These are phyloP conservation scores for Garrulus glandarius DNA, from an alignment of 2,797 vertebrate genomes.

Conservation along the genomic window DNA sequence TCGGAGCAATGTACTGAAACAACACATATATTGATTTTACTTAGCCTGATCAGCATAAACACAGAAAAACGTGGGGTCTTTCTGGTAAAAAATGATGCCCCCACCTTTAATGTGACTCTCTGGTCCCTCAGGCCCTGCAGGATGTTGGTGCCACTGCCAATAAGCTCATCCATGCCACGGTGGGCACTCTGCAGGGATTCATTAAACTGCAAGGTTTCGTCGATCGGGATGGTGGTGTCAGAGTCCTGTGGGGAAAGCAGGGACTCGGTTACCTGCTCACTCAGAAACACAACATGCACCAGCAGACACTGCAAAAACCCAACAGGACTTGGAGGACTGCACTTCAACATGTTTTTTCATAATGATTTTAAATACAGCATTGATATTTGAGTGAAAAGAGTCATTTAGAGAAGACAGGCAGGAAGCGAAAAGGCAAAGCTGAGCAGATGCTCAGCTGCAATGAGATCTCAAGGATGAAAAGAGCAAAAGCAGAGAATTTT, in stretches of 20 bases:
- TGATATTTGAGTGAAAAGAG: background rate
- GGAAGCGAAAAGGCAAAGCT: background rate
- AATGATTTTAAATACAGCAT: background rate
- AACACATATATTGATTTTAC: background rate
- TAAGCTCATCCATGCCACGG: slow-evolving; percentile 91
- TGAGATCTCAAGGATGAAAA: background rate
- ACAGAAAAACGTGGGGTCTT: background rate
- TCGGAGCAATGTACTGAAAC: background rate
- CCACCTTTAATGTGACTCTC: slow-evolving; percentile 92
- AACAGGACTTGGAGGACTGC: background rate
- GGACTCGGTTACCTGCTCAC: slow-evolving; percentile 27
- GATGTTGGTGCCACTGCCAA: slow-evolving; percentile 91
- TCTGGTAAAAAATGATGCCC: slow-evolving; percentile 35
- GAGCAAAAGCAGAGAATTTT: background rate
- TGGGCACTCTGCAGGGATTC: slow-evolving; percentile 89
- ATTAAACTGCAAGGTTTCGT: slow-evolving; percentile 93
- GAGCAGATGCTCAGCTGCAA: background rate
- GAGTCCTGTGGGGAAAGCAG: slow-evolving; percentile 85
- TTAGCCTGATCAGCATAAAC: background rate
- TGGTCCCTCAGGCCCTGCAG: slow-evolving; percentile 92
- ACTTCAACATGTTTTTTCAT: background rate
- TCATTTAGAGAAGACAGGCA: background rate
- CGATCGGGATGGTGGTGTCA: slow-evolving; percentile 96
- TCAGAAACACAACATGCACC: background rate
- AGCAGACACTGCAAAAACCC: background rate